Conservation (phyloP, 2,113 vertebrate species). For the Motacilla alba region DNA sequence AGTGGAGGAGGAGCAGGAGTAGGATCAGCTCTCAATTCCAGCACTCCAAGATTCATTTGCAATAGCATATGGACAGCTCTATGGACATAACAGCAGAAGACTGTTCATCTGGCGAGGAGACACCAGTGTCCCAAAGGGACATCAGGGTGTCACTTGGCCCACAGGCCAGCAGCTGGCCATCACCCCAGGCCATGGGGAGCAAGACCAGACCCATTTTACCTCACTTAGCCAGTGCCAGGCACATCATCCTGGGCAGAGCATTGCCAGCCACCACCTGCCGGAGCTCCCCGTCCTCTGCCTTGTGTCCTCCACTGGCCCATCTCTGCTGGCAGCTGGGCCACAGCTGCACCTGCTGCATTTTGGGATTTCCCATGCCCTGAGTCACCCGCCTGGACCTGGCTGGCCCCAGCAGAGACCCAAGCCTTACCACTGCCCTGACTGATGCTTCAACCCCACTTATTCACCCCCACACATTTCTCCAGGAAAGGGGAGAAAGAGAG, state of each 20-base stretch:
- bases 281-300: neutral
- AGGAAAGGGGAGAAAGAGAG: neutral
- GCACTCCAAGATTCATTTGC: neutral
- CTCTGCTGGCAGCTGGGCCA: neutral
- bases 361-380: neutral
- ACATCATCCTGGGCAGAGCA: neutral
- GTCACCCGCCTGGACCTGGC: neutral
- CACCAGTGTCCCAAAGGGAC: neutral
- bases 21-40: neutral
- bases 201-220: neutral
- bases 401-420: neutral
- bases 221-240: neutral
- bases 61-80: neutral
- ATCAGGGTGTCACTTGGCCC: neutral
- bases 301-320: neutral
- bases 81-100: neutral
- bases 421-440: neutral
- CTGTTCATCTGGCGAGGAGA: neutral
- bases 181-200: neutral
- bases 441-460: neutral
- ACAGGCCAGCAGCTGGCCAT: neutral
- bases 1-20: neutral
- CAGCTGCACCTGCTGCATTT: neutral
- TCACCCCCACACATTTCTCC: rapidly evolving
- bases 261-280: neutral